These are phyloP conservation scores for Acleris emargana DNA, from an alignment of 2,888 invertebrate species.

Conservation along the genomic window DNA sequence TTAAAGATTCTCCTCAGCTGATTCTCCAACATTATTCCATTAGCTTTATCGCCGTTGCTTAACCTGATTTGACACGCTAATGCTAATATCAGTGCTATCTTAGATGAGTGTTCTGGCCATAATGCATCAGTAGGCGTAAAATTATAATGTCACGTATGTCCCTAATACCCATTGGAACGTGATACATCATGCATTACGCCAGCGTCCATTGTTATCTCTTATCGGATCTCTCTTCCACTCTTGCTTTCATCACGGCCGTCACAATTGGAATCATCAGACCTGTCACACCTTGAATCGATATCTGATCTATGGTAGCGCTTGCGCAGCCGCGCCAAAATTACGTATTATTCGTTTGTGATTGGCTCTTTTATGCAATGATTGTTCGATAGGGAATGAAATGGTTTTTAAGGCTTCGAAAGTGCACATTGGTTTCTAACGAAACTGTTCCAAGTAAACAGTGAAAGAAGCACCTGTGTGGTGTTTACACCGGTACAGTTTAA, in stretches of 20 bases:
- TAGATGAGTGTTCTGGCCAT: conserved; percentile 33
- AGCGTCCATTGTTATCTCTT: conserved; percentile 59
- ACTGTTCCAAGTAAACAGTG: neutral
- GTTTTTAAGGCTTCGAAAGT: conserved; percentile 15
- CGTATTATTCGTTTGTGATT: conserved; percentile 47
- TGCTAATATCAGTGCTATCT: conserved; percentile 36
- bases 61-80: conserved; percentile 35
- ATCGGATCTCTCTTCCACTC: conserved; percentile 59
- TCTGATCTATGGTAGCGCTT: conserved; percentile 58
- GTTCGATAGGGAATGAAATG: conserved; percentile 36
- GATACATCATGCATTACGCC: conserved; percentile 58
- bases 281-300: conserved; percentile 64
- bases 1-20: conserved; percentile 13
- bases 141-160: conserved; percentile 64
- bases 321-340: conserved; percentile 52
- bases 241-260: conserved; percentile 65
- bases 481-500: neutral
- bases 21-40: conserved; percentile 27
- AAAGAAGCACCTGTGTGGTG: too few species aligned
- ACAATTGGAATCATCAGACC: conserved; percentile 59
- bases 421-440: neutral
- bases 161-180: conserved; percentile 56
- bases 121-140: conserved; percentile 42
- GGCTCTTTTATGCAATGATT: conserved; percentile 48
- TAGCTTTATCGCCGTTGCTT: conserved; percentile 26